A percentile compares a stretch with the other conserved stretches of the same genome.
Evolutionary conservation across 2,113 vertebrate species (phyloP).

Genomic region (Cephalopholis sonnerati): DNA sequence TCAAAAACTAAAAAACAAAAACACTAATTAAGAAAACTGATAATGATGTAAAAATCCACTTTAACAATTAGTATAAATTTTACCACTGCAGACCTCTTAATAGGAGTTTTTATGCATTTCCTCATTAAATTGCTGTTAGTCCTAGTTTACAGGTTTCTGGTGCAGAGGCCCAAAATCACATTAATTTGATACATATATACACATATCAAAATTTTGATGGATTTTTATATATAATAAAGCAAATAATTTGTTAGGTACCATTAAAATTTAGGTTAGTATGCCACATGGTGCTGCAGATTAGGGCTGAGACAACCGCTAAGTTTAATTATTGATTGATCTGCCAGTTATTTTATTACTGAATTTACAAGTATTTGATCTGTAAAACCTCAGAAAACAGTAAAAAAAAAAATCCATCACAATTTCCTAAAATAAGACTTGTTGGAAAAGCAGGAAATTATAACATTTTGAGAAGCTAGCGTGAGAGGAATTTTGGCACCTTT

Average conservation of each 20-base stretch:
- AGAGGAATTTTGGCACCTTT: neutral
- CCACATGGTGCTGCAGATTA: neutral
- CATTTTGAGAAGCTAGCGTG: neutral
- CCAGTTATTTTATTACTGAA: neutral
- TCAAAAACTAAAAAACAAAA: neutral
- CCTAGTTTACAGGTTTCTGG: neutral
- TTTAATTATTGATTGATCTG: neutral
- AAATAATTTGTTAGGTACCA: neutral
- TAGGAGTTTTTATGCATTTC: neutral
- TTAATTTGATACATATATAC: neutral
- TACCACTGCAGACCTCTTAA: neutral
- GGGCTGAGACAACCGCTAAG: neutral
- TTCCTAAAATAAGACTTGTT: neutral
- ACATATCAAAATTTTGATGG: neutral
- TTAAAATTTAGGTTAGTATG: neutral
- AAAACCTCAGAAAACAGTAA: neutral
- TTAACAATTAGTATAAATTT: neutral
- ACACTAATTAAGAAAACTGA: no score
- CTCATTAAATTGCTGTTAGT: neutral
- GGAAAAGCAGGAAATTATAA: neutral
- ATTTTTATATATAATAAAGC: neutral
- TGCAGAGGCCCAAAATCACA: neutral
- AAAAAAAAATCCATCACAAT: neutral
- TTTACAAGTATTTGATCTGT: neutral
- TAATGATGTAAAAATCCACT: neutral